Percentiles rank a stretch among this genome's conserved stretches.
Conservation (phyloP, 1,140 invertebrate genomes). For the Hormaphis cornu region DNA sequence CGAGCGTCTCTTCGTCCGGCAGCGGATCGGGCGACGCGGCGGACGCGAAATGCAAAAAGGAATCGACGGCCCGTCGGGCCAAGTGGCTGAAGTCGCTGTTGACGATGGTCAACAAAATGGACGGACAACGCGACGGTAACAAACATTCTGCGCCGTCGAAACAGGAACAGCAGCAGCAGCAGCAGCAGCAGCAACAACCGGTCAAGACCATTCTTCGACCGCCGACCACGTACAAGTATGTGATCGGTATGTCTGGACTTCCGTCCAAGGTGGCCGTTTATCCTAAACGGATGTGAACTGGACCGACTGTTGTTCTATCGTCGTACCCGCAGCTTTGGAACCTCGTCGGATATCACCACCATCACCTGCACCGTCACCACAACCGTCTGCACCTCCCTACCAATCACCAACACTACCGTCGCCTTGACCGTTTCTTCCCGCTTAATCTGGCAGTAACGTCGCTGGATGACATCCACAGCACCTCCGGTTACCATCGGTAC, state of each 20-base stretch:
- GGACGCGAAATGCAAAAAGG: no score
- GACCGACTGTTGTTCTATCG: background rate
- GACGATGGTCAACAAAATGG: background rate
- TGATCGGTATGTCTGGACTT: constrained; percentile 66
- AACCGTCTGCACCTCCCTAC: no score
- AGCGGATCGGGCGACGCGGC: no score
- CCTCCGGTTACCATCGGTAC: background rate
- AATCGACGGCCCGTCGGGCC: no score
- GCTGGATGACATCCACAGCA: background rate
- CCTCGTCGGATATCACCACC: constrained; percentile 27
- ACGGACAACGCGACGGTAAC: background rate
- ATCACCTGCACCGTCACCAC: background rate
- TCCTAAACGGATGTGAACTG: constrained; percentile 42
- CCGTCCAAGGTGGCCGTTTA: constrained; percentile 58
- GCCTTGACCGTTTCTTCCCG: no score
- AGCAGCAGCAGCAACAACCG: no score
- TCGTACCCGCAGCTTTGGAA: constrained; percentile 5
- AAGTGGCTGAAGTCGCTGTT: constrained; percentile 10
- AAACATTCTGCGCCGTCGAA: background rate
- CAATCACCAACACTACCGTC: no score
- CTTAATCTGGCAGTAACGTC: no score
- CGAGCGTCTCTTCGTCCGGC: no score
- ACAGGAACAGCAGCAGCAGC: no score
- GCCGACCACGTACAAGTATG: constrained; percentile 66
- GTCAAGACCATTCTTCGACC: constrained; percentile 60